These are phyloP conservation scores for Fratercula arctica DNA, from an alignment of 2,797 vertebrate species.

Conservation along the genomic window DNA sequence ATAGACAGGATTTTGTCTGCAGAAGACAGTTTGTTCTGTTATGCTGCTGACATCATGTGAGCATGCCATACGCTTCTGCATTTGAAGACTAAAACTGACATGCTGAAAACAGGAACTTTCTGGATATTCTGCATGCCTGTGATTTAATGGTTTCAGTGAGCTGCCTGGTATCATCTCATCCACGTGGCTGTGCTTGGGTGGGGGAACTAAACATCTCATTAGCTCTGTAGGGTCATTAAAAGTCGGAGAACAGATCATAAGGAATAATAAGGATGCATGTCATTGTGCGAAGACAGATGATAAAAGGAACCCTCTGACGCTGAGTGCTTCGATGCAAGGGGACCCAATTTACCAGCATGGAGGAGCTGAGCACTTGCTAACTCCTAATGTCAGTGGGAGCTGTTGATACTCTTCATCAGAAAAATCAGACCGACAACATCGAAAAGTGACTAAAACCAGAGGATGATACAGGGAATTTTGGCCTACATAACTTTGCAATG, in stretches of 20 bases:
- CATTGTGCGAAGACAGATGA: background rate
- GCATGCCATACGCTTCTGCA: background rate
- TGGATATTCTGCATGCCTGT: background rate
- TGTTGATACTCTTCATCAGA: background rate
- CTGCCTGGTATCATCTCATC: background rate
- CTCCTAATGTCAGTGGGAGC: background rate
- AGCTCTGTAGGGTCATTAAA: constrained; percentile 13
- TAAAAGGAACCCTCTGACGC: background rate
- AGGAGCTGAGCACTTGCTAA: background rate
- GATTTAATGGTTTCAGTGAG: background rate
- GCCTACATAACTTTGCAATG: constrained; percentile 2
- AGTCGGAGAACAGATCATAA: background rate
- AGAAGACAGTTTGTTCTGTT: constrained; percentile 37
- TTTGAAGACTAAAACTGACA: background rate
- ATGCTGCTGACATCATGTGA: constrained; percentile 29
- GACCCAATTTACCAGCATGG: background rate
- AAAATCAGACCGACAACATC: background rate
- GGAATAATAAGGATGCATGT: background rate
- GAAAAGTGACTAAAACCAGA: background rate
- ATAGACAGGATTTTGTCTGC: constrained; percentile 2
- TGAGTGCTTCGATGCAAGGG: fast-evolving
- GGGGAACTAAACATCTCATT: constrained; percentile 5
- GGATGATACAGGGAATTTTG: constrained; percentile 9
- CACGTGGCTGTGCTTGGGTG: background rate
- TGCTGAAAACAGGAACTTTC: constrained; percentile 29